Evolutionary conservation across 2,888 invertebrate genomes (phyloP).

Genomic region (Clusia tigrina): DNA sequence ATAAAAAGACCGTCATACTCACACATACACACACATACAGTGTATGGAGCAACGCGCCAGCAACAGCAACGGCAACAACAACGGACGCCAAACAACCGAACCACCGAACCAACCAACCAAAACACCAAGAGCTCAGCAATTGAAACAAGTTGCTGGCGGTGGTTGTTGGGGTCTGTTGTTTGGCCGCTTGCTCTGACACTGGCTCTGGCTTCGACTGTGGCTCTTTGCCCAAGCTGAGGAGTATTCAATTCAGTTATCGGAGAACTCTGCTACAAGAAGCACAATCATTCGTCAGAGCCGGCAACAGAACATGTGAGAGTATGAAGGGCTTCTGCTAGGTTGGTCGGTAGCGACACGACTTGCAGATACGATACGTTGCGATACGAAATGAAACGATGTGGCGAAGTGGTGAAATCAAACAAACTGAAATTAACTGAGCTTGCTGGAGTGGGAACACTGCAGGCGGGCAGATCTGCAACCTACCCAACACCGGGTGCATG

Average conservation of each 20-base stretch:
- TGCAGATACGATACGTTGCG: neutral
- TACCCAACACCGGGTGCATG: neutral
- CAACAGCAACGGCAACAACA: too few relatives aligned
- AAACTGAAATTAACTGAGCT: conserved; percentile 5
- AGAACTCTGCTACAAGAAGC: neutral
- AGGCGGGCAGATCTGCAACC: neutral
- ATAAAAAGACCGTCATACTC: too few relatives aligned
- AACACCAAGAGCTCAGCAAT: conserved; percentile 46
- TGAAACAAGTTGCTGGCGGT: conserved; percentile 23
- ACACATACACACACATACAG: too few relatives aligned
- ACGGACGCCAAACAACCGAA: conserved; percentile 35
- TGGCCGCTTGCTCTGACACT: conserved; percentile 11
- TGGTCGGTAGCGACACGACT: neutral
- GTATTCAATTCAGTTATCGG: neutral
- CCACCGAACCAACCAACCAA: conserved; percentile 53
- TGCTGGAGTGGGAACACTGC: neutral
- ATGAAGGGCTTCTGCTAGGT: too few relatives aligned
- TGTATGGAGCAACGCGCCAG: too few relatives aligned
- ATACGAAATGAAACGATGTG: neutral
- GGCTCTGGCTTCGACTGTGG: conserved; percentile 1
- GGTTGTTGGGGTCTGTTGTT: neutral
- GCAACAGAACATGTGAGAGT: too few relatives aligned
- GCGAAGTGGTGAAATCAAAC: neutral
- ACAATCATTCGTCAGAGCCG: neutral
- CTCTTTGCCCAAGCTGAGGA: neutral